phyloP scores from a whole-genome alignment of 1,140 invertebrate genomes.

The Eupeodes corollae region DNA sequence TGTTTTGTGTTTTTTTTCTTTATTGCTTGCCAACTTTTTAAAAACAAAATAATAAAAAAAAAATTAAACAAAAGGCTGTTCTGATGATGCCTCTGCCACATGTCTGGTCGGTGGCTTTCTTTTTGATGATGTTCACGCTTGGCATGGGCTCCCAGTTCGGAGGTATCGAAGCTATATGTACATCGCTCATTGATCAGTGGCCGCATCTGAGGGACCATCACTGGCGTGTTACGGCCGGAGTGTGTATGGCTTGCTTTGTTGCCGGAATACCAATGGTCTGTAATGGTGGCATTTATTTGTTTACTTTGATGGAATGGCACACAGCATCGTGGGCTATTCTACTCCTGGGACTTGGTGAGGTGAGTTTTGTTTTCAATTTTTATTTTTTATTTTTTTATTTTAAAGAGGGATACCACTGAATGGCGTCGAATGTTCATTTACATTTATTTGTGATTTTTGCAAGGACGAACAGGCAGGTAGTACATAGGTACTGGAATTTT shows the following conservation, averaged over 20 bases:
- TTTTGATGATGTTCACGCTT: slow-evolving; percentile 68
- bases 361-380: no score
- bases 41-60: no score
- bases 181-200: slow-evolving; percentile 59
- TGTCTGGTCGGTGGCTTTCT: slow-evolving; percentile 76
- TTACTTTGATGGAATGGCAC: slow-evolving; percentile 70
- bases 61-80: slow-evolving; percentile 34
- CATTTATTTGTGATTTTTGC: no score
- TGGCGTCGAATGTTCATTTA: no score
- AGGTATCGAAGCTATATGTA: slow-evolving; percentile 67
- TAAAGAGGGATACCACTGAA: no score
- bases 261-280: slow-evolving; percentile 57
- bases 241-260: slow-evolving; percentile 52
- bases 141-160: slow-evolving; percentile 73
- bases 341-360: slow-evolving; percentile 61
- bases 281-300: slow-evolving; percentile 59
- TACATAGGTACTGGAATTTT: no score
- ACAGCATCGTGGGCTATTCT: slow-evolving; percentile 74
- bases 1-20: slow-evolving; percentile 46
- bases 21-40: no score
- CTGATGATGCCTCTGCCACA: slow-evolving; percentile 66
- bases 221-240: slow-evolving; percentile 45
- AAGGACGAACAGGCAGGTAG: no score
- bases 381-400: no score
- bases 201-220: slow-evolving; percentile 51